Evolutionary conservation across 2,888 invertebrate genomes (phyloP), one percentile per base, ranked within the genome.

Genomic region (Nymphalis polychloros): DNA sequence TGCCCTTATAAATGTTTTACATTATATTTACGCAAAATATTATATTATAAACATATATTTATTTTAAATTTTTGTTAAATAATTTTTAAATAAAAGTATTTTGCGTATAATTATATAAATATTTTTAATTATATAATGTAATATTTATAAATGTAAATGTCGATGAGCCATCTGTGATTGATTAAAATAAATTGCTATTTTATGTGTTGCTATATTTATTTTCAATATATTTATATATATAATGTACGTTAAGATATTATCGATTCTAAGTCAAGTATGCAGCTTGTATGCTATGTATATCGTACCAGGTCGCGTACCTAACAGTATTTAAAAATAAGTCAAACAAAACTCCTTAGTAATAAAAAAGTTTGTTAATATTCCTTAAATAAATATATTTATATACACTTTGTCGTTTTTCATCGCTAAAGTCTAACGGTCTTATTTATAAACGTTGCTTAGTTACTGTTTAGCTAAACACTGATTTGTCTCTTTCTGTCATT

Each of bases 361-460:
- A 27, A 53, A 53, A 6, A 53, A 10, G 13, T 53, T 19, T 53
- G 53, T 53, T 19, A 17, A 57, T 57, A 8, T 27, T 57, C 19
- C 13, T 57, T 57, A 57, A n/a, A 57, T 57, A 57, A 17, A 19
- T 57, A 31, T 53, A 27, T 53, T 53, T 53, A 27, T 49, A 53
- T 4, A 27, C 27, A 53, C 16, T 23, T 53, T 13, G 13, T 20
- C 16, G 53, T 53, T 53, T 53, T 20, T 53, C 41, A 53, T 53
- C 53, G 17, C 53, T 53, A 17, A 53, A 53, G 6, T 53, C n/a
- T n/a, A n/a, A n/a, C n/a, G n/a, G n/a, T n/a, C n/a, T n/a, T n/a
- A n/a, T n/a, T n/a, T n/a, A n/a, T n/a, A n/a, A n/a, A n/a, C n/a
- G n/a, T n/a, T n/a, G n/a, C n/a, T n/a, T n/a, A n/a, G n/a, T n/a